A percentile compares a stretch with the other conserved stretches of the same genome.
Conservation (phyloP, 92 coral and sea anemone species). For the Zoanthus solanderi region DNA sequence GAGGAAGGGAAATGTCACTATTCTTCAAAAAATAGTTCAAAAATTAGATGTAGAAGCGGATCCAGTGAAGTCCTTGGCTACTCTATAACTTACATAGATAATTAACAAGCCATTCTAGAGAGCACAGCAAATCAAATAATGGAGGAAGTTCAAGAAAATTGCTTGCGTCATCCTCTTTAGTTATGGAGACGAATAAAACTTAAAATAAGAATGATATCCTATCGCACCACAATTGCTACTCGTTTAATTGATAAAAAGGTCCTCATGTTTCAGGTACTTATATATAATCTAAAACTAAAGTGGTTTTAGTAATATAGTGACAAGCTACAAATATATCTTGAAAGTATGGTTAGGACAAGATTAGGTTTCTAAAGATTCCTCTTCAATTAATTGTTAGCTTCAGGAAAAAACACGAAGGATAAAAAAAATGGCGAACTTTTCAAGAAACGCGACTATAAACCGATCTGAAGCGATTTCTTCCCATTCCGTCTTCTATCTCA, state of each 20-base stretch:
- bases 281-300: neutral
- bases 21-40: neutral
- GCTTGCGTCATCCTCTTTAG: neutral
- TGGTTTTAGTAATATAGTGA: neutral
- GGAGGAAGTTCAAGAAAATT: neutral
- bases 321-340: neutral
- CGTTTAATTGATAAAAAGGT: neutral
- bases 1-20: neutral
- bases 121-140: neutral
- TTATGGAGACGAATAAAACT: neutral
- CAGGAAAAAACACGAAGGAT: neutral
- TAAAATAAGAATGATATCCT: neutral
- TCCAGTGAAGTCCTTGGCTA: too few relatives aligned
- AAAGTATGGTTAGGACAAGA: neutral
- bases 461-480: neutral
- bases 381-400: neutral
- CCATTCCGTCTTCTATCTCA: slow-evolving; percentile 51
- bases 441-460: neutral
- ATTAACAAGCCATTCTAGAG: neutral
- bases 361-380: neutral
- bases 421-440: neutral
- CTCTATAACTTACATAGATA: too few relatives aligned
- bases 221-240: neutral
- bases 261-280: neutral
- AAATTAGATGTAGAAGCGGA: neutral